phyloP scores from a whole-genome alignment of 2,113 vertebrate genomes.

The Xerus inauris region DNA sequence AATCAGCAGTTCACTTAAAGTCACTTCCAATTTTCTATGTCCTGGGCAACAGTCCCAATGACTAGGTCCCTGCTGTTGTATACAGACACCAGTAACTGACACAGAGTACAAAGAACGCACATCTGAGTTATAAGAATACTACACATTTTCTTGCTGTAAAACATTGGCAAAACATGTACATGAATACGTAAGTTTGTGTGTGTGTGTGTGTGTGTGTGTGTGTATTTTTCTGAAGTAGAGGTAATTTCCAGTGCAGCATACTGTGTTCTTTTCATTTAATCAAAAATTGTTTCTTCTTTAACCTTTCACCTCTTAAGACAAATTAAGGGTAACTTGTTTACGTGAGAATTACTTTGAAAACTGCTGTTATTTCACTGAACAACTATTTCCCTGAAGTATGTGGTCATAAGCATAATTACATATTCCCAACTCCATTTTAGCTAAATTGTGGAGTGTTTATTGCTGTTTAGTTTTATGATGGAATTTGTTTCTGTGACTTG shows the following conservation, averaged over 20 bases:
- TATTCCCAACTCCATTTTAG: background rate
- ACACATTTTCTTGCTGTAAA: background rate
- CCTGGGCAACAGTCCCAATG: background rate
- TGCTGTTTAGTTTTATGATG: background rate
- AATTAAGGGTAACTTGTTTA: background rate
- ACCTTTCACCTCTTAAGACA: background rate
- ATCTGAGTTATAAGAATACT: background rate
- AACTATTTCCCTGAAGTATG: background rate
- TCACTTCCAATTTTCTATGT: constrained; percentile 19
- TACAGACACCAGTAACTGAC: background rate
- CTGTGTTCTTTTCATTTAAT: background rate
- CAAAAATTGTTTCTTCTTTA: background rate
- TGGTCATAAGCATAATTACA: background rate
- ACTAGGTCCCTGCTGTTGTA: background rate
- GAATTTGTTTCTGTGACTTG: background rate
- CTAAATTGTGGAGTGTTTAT: background rate
- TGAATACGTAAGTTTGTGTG: background rate
- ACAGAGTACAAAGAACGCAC: background rate
- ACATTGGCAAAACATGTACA: background rate
- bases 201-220: background rate
- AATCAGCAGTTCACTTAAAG: background rate
- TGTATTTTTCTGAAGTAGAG: background rate
- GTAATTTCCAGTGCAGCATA: background rate
- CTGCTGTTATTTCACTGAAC: background rate
- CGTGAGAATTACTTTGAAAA: background rate